Percentiles rank a stretch among this genome's conserved stretches.
These are phyloP conservation scores for Myotis yumanensis DNA, from an alignment of 2,113 vertebrate species.

Conservation along the genomic window DNA sequence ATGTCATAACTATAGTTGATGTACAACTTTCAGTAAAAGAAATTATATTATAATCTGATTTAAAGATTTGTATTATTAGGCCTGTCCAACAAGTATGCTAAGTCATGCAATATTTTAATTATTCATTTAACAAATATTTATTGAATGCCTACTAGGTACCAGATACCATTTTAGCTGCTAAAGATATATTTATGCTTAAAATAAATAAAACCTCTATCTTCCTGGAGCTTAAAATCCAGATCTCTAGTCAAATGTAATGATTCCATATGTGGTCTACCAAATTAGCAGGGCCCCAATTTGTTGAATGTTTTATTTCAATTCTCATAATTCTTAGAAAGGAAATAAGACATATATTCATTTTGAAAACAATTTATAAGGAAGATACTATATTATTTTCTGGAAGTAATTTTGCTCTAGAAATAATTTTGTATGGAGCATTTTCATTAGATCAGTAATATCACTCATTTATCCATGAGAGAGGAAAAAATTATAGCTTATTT, in stretches of 20 bases:
- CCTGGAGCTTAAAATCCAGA: conserved; percentile 31
- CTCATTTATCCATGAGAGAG: neutral
- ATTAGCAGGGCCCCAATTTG: neutral
- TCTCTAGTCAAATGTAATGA: neutral
- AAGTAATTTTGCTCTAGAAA: conserved; percentile 37
- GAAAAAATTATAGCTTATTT: neutral
- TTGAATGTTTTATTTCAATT: conserved; percentile 32
- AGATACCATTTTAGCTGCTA: conserved; percentile 15
- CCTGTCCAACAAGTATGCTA: conserved; percentile 17
- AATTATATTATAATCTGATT: conserved; percentile 14
- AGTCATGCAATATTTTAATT: conserved; percentile 24
- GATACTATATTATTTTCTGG: conserved; percentile 6
- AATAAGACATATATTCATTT: neutral
- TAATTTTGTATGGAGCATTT: neutral
- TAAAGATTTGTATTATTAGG: conserved; percentile 9
- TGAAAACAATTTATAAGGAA: neutral
- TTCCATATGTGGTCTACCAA: neutral
- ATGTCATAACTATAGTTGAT: neutral
- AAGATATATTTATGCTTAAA: conserved; percentile 30
- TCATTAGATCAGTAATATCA: neutral
- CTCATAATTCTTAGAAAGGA: conserved; percentile 31
- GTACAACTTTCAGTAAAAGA: neutral
- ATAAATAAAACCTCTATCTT: conserved; percentile 15
- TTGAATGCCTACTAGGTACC: neutral
- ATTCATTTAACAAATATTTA: conserved; percentile 30